phyloP scores from a whole-genome alignment of 2,888 invertebrate genomes.

The Diabrotica balteata region DNA sequence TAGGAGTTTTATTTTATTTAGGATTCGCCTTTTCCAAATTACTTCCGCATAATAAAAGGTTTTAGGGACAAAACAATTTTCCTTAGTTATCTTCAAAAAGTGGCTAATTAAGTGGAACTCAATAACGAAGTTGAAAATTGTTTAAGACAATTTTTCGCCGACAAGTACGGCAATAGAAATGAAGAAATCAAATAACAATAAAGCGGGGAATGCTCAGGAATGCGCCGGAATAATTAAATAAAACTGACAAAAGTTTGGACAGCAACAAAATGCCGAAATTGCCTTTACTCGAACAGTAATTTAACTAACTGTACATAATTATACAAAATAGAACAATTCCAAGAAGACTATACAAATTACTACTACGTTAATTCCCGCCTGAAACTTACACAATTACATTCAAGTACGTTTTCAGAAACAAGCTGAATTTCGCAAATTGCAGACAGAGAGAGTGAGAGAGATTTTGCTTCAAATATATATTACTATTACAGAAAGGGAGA shows the following conservation, averaged over 20 bases:
- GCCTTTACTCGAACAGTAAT: conserved; percentile 44
- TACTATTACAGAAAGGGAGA: conserved; percentile 26
- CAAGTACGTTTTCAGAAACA: conserved; percentile 38
- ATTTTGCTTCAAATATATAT: conserved; percentile 26
- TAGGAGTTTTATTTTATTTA: too few relatives aligned
- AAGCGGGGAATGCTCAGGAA: conserved; percentile 26
- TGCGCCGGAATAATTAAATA: conserved; percentile 34
- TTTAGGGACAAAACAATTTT: conserved; percentile 5
- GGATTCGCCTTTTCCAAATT: not conserved
- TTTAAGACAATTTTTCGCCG: conserved; percentile 21
- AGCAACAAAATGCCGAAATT: conserved; percentile 43
- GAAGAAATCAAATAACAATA: conserved; percentile 33
- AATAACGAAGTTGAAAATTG: conserved; percentile 23
- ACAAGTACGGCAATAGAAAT: conserved; percentile 22
- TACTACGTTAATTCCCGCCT: conserved; percentile 43
- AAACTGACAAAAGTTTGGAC: conserved; percentile 43
- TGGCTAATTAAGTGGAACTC: conserved; percentile 22
- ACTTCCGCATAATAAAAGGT: conserved; percentile 13
- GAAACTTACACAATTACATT: conserved; percentile 47
- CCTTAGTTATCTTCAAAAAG: conserved; percentile 11
- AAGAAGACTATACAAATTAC: conserved; percentile 46
- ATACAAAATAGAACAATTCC: conserved; percentile 45
- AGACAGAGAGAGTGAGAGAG: conserved; percentile 23
- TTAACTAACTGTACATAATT: conserved; percentile 47
- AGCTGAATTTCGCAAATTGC: conserved; percentile 32